Percentiles rank a stretch among this genome's conserved stretches.
Evolutionary conservation across 2,113 vertebrate genomes (phyloP).

Genomic region (Picathartes gymnocephalus): DNA sequence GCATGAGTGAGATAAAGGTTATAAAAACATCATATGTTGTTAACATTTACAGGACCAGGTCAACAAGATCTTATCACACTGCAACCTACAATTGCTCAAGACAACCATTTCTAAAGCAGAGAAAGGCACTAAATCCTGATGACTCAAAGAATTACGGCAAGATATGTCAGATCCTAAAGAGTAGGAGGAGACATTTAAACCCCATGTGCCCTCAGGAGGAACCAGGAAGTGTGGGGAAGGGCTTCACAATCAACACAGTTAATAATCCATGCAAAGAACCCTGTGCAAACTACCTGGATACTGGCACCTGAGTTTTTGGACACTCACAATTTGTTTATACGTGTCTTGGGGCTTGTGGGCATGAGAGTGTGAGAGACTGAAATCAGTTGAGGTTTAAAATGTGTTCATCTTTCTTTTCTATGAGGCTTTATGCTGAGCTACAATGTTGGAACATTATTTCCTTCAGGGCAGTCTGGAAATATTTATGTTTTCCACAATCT

Average conservation of each 20-base stretch:
- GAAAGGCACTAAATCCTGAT: not conserved
- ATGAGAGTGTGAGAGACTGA: not conserved
- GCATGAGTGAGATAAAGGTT: not conserved
- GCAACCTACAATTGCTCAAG: not conserved
- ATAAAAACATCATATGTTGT: not conserved
- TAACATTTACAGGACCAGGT: not conserved
- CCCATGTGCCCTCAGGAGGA: not conserved
- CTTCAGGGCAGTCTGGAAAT: not conserved
- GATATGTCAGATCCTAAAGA: not conserved
- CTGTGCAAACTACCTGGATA: not conserved
- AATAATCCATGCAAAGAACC: not conserved
- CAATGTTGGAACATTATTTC: not conserved
- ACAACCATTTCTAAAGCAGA: not conserved
- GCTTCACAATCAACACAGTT: fast-evolving
- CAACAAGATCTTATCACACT: not conserved
- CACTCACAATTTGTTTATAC: fast-evolving
- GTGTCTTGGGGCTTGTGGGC: fast-evolving
- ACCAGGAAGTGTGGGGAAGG: not conserved
- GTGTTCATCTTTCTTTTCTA: not conserved
- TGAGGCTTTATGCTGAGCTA: not conserved
- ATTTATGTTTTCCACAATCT: not conserved
- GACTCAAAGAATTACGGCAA: not conserved
- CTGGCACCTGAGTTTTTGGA: not conserved
- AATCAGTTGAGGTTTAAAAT: not conserved
- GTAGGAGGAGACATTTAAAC: not conserved